Conservation (phyloP, 1,140 invertebrate genomes). For the Cyrtorhinus lividipennis region DNA sequence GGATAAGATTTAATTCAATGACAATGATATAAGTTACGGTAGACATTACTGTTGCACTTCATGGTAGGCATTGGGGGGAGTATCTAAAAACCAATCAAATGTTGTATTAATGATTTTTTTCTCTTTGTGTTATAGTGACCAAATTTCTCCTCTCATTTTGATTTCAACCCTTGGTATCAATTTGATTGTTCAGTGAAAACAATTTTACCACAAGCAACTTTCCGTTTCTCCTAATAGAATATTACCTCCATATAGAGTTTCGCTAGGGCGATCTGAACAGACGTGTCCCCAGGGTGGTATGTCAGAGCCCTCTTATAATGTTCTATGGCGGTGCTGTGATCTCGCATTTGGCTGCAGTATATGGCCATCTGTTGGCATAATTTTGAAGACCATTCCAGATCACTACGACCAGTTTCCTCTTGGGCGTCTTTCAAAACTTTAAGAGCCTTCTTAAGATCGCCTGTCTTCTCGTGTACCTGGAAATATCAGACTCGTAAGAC, state of each 20-base stretch:
- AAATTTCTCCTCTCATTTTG: no score
- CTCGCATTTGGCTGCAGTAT: conserved; percentile 41
- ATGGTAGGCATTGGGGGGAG: no score
- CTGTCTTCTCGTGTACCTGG: conserved; percentile 33
- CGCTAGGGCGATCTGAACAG: conserved; percentile 60
- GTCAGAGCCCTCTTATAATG: conserved; percentile 75
- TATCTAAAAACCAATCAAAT: no score
- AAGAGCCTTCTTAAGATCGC: conserved; percentile 43
- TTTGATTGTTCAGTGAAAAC: no score
- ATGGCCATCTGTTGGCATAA: conserved; percentile 55
- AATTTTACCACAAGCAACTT: no score
- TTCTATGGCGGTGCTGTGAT: conserved; percentile 56
- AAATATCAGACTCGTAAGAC: no score
- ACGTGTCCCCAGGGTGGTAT: conserved; percentile 59
- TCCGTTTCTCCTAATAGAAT: no score
- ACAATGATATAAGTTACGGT: no score
- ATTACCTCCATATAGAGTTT: conserved; percentile 72
- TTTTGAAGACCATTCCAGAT: conserved; percentile 42
- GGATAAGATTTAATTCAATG: not conserved
- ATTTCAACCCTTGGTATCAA: no score
- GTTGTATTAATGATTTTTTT: no score
- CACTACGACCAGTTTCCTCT: conserved; percentile 32
- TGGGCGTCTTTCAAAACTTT: conserved; percentile 45
- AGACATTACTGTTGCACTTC: no score
- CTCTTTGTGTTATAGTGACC: no score